Evolutionary conservation across 1,140 invertebrate genomes (phyloP), one percentile per base, ranked within the genome.

Genomic region (Brachionus sp.): DNA sequence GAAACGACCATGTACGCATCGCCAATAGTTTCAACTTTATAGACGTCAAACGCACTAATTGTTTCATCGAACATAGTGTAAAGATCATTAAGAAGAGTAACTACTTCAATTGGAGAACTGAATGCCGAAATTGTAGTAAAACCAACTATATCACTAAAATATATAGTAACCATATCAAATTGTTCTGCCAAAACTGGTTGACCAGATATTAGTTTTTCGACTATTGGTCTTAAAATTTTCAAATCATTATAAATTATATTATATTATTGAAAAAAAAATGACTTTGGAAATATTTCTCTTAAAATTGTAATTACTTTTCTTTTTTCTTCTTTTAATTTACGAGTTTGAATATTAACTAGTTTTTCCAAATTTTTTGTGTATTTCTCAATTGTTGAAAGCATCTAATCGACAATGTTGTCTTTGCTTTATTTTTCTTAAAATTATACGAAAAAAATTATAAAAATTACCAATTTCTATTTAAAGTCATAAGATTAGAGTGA

Each of bases 131-230:
- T 94, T 64, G 93, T 92, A 46, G 97, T 98, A 90, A 98, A 98
- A 85, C 96, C 96, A 77, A 98, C 96, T 88, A 98, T 98, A 89
- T 98, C 97, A 87, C 95, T 97, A 90, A 98, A 98, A 90, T 97
- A 98, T 85, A 98, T 53, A 53, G 73, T 50, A 53, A 96, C 95
- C 87, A 95, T 93, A 80, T 91, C 91, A 89, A 95, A 96, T 85
- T 93, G 92, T 88, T 96, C 94, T 0, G 95, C 94, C 87, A 94
- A 93, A 7, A 96, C 94, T 0, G 92, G 92, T 89, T 93, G 91
- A 6, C 95, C 95, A 66, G 93, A 88, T 89, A 95, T 94, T 29
- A 97, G 89, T 85, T 94, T 94, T 85, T 95, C 94, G 2, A 95
- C 95, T 10, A 97, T 95, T 33, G 93, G 92, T 88, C 93, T 94